These are phyloP conservation scores for Pandion haliaetus DNA, from an alignment of 2,113 vertebrate species.

Conservation along the genomic window DNA sequence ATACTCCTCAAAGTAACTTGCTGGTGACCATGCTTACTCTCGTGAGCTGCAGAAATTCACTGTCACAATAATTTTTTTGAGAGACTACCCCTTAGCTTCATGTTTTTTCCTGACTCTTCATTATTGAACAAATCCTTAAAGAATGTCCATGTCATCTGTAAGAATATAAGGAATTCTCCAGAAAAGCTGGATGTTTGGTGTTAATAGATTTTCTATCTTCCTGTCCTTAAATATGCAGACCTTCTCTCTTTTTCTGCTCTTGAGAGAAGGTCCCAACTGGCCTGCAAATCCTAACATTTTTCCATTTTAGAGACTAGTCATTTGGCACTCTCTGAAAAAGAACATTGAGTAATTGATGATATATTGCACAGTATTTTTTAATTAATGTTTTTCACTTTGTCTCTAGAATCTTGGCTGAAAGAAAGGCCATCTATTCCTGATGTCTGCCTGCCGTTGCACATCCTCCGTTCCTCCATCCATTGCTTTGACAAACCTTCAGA, in stretches of 20 bases:
- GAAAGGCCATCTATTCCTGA: background rate
- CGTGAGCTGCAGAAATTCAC: background rate
- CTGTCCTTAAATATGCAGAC: background rate
- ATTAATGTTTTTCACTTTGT: background rate
- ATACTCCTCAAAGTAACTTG: background rate
- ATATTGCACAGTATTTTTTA: background rate
- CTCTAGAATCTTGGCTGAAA: background rate
- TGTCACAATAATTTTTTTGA: background rate
- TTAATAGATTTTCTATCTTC: background rate
- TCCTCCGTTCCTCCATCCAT: background rate
- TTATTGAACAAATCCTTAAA: background rate
- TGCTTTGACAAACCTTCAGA: background rate
- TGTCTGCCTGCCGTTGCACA: background rate
- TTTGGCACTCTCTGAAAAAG: background rate
- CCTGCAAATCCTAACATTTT: background rate
- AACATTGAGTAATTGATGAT: background rate
- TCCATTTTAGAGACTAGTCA: background rate
- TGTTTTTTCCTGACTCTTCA: background rate
- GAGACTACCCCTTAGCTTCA: background rate
- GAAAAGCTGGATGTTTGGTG: background rate
- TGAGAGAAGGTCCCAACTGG: background rate
- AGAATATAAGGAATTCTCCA: background rate
- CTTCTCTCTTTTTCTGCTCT: background rate
- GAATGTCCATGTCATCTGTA: background rate
- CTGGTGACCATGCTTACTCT: background rate